These are phyloP conservation scores for Schizopygopsis malacanthus DNA, from an alignment of 2,797 vertebrate species.

Conservation along the genomic window DNA sequence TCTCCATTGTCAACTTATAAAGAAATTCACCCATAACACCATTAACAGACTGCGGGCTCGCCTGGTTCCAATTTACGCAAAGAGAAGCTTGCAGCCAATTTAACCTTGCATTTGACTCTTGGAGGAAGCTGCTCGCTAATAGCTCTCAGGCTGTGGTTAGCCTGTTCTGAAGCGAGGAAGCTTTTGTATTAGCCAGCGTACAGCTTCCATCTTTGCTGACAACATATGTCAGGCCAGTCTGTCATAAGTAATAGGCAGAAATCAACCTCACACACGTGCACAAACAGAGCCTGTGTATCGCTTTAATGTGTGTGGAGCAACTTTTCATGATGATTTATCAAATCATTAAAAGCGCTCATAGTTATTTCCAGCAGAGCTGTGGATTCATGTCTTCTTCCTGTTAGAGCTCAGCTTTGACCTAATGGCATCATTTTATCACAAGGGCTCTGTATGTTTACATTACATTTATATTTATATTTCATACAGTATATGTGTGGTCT, in stretches of 20 bases:
- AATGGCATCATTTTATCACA: background rate
- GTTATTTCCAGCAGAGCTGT: slow-evolving; percentile 35
- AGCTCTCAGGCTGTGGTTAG: slow-evolving; percentile 77
- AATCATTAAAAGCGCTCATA: slow-evolving; percentile 46
- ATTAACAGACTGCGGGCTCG: slow-evolving; percentile 56
- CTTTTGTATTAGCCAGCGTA: slow-evolving; percentile 68
- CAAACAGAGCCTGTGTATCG: slow-evolving; percentile 21
- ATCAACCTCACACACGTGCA: slow-evolving; percentile 30
- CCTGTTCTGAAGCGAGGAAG: slow-evolving; percentile 69
- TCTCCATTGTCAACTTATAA: slow-evolving; percentile 59
- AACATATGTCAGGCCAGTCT: slow-evolving; percentile 76
- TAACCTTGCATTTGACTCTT: slow-evolving; percentile 67
- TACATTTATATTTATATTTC: too few relatives aligned
- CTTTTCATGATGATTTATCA: slow-evolving; percentile 52
- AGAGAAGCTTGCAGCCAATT: slow-evolving; percentile 58
- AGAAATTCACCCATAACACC: slow-evolving; percentile 59
- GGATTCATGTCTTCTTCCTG: slow-evolving; percentile 6
- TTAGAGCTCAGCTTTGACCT: slow-evolving; percentile 17
- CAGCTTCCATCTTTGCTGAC: slow-evolving; percentile 74
- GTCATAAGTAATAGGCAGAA: slow-evolving; percentile 69
- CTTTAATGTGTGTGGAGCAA: slow-evolving; percentile 51
- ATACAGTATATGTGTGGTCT: too few relatives aligned
- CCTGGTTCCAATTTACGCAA: slow-evolving; percentile 61
- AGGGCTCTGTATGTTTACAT: slow-evolving; percentile 9
- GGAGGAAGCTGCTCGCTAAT: slow-evolving; percentile 76